These are phyloP conservation scores for Drosophila setosimentum DNA, from an alignment of 2,888 invertebrate species.

Conservation along the genomic window DNA sequence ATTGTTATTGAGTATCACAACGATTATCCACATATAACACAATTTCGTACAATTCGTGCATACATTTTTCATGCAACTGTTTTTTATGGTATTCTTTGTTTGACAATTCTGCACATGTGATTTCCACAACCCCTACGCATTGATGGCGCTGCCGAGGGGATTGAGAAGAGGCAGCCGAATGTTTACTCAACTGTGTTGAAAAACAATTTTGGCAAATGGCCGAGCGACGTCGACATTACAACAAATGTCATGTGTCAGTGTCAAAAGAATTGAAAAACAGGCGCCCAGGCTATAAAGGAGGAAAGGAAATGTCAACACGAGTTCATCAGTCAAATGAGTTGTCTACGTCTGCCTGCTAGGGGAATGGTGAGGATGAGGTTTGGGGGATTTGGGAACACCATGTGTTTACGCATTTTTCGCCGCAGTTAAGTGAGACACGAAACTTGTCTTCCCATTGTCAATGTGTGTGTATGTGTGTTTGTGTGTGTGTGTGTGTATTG, in stretches of 20 bases:
- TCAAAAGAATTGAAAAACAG: slow-evolving; percentile 74
- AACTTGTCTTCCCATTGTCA: slow-evolving; percentile 32
- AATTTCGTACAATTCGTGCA: slow-evolving; percentile 14
- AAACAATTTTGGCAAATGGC: slow-evolving; percentile 83
- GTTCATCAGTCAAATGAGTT: slow-evolving; percentile 84
- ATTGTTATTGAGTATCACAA: slow-evolving; percentile 6
- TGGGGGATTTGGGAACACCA: slow-evolving; percentile 26
- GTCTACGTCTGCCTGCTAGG: slow-evolving; percentile 59
- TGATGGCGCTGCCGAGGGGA: slow-evolving; percentile 4
- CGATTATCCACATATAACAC: slow-evolving; percentile 12
- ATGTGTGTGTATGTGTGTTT: neutral
- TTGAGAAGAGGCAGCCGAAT: slow-evolving; percentile 53
- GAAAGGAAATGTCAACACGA: slow-evolving; percentile 79
- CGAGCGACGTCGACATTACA: slow-evolving; percentile 66
- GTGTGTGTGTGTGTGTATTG: slow-evolving; percentile 35
- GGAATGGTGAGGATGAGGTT: slow-evolving; percentile 6
- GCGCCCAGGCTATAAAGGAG: slow-evolving; percentile 41
- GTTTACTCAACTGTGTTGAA: slow-evolving; percentile 84
- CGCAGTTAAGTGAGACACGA: slow-evolving; percentile 55
- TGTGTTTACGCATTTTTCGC: slow-evolving; percentile 56
- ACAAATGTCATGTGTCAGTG: slow-evolving; percentile 82
- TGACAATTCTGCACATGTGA: slow-evolving; percentile 49
- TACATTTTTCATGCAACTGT: slow-evolving; percentile 47
- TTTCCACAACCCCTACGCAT: slow-evolving; percentile 13
- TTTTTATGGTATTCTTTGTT: slow-evolving; percentile 45